Conservation (phyloP, 2,888 invertebrate genomes). For the Phaedon cochleariae region DNA sequence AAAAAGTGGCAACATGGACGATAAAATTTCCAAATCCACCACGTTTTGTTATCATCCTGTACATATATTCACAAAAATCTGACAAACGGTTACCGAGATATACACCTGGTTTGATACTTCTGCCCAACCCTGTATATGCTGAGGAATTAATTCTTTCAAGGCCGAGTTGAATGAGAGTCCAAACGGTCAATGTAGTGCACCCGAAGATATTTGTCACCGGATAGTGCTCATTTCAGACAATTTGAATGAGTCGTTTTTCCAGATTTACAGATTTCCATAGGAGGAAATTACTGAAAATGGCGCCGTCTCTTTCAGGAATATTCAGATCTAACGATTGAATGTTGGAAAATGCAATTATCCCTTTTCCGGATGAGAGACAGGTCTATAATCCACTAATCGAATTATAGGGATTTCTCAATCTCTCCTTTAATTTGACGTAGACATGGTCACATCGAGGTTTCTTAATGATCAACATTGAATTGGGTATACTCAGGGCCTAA, state of each 20-base stretch:
- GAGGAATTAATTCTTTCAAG: no score
- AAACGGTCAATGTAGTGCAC: not conserved
- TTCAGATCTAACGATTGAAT: not conserved
- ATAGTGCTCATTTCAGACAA: not conserved
- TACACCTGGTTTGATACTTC: no score
- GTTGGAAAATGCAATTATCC: not conserved
- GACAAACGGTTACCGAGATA: no score
- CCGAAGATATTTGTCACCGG: not conserved
- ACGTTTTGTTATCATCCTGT: no score
- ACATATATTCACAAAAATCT: no score
- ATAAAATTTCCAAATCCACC: no score
- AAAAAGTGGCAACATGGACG: no score
- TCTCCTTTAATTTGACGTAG: not conserved
- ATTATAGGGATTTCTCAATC: not conserved
- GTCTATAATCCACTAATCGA: not conserved
- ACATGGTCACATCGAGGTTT: not conserved
- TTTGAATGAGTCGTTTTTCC: not conserved
- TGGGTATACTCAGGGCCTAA: no score
- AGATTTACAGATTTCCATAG: not conserved
- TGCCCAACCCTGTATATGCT: no score
- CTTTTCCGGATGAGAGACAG: not conserved
- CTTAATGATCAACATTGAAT: no score
- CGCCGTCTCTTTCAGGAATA: not conserved
- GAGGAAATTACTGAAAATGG: not conserved
- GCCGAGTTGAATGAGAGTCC: not conserved